Percentiles rank a stretch among this genome's conserved stretches.
Evolutionary conservation across 2,888 invertebrate genomes (phyloP).

Genomic region (Tetramorium bicarinatum): DNA sequence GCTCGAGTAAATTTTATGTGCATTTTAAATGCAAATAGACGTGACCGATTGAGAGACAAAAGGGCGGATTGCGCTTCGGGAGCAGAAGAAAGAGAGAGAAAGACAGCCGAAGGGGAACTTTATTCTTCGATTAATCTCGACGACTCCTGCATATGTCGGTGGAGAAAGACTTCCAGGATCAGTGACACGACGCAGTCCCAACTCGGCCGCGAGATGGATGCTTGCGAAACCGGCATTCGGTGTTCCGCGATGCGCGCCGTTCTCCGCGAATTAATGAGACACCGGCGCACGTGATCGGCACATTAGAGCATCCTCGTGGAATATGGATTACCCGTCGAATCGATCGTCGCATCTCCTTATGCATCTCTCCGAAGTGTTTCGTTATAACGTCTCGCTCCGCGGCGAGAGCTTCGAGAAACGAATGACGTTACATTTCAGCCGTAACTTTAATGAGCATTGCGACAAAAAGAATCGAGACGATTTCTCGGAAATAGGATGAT

Average conservation of each 20-base stretch:
- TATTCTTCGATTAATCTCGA: slow-evolving; percentile 15
- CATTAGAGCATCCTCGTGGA: slow-evolving; percentile 71
- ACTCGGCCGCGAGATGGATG: slow-evolving; percentile 8
- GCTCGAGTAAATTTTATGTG: neutral
- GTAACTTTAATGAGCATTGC: neutral
- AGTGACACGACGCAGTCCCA: neutral
- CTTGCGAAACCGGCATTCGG: slow-evolving; percentile 62
- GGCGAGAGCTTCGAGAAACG: slow-evolving; percentile 1
- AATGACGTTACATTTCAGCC: neutral
- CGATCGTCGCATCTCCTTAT: slow-evolving; percentile 21
- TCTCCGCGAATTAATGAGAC: slow-evolving; percentile 63
- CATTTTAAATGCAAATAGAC: neutral
- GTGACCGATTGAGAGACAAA: neutral
- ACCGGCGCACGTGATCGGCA: slow-evolving; percentile 70
- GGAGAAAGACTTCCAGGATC: slow-evolving; percentile 15
- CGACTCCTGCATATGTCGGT: neutral
- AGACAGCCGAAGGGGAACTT: neutral
- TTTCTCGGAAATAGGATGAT: neutral
- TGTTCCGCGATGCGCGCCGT: slow-evolving; percentile 35
- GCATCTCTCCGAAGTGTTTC: neutral
- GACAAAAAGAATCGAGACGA: neutral
- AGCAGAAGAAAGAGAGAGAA: neutral
- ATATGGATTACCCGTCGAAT: slow-evolving; percentile 76
- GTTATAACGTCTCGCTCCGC: slow-evolving; percentile 3
- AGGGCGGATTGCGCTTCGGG: neutral